Base-by-base conservation (phyloP, 1,140 invertebrate species). In the Colletes gigas region DNA sequence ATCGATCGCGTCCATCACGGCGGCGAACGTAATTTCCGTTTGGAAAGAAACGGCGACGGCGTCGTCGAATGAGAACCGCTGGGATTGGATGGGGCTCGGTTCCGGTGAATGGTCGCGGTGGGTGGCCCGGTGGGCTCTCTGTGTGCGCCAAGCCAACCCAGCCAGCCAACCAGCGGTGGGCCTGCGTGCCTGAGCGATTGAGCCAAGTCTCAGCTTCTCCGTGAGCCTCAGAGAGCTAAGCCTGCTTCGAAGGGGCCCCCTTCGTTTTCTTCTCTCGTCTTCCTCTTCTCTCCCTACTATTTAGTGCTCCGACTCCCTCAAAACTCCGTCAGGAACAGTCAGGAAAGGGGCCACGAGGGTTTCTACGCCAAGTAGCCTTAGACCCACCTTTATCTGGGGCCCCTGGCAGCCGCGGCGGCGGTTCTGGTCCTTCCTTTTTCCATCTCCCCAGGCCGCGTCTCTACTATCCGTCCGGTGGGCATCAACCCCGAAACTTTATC, bases 41-140 rank as follows among this genome's bases (percentile, higher is more conserved):
- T 55, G 21, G n/a, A 55, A 66, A 60, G 66, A 30, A 54, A 9
- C 9, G 19, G 19, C 1, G 3, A 21, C 39, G 68, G 39, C 62
- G 41, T 30, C n/a, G 78, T 59, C 19, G 80, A 79, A 85, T 93
- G 93, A 93, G 92, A 85, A 87, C 88, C 93, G 88, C 92, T 92
- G 91, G 85, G 87, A 89, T 89, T 90, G 92, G 91, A 92, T 89
- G 92, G 91, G 91, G 90, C 91, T 93, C 91, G 92, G 92, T 93
- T 93, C 93, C 92, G 92, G 93, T 93, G 92, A 93, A 93, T 93
- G 93, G 92, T 93, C 92, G 89, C 91, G 89, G 92, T 93, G 92
- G 92, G 93, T 93, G 93, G 93, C 90, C 92, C 89, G 90, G 90
- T 91, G 86, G 87, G 89, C 88, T 92, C 90, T 91, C 91, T 90